phyloP scores from a whole-genome alignment of 35 echinoderm and acorn worm genomes.

The Stichopus chloronotus region DNA sequence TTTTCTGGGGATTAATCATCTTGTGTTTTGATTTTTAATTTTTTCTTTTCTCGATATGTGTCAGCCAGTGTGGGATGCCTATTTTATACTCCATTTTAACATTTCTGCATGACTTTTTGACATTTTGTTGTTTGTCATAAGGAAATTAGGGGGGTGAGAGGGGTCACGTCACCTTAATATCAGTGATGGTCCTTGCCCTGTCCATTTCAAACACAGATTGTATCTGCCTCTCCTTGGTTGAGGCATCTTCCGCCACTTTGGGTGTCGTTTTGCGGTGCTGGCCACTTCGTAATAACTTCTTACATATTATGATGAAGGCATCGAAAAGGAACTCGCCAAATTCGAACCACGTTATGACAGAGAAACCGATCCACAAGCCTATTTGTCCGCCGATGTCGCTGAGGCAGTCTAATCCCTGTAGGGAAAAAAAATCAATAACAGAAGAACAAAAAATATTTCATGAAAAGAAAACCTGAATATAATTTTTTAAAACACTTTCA shows the following conservation, averaged over 20 bases:
- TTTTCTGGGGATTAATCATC: too few species aligned
- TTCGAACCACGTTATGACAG: constrained; percentile 79
- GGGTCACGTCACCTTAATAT: background rate
- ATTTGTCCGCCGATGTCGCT: constrained; percentile 86
- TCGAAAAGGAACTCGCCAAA: constrained; percentile 33
- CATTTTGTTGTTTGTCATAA: too few species aligned
- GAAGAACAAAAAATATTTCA: too few species aligned
- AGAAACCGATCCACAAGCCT: constrained; percentile 86
- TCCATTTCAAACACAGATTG: background rate
- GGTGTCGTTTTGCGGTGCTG: background rate
- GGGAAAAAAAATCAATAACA: too few species aligned
- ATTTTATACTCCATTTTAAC: too few species aligned
- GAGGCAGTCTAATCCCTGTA: constrained; percentile 62
- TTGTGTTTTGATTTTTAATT: too few species aligned
- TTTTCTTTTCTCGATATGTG: too few species aligned
- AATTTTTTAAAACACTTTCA: too few species aligned
- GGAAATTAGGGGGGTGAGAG: too few species aligned
- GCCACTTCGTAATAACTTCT: background rate
- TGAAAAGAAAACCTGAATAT: too few species aligned
- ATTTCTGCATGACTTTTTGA: too few species aligned
- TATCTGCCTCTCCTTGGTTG: background rate
- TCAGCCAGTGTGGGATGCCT: too few species aligned
- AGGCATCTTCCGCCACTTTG: background rate
- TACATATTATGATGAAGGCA: constrained; percentile 11
- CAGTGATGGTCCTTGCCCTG: background rate